Base-by-base conservation (phyloP, 2,797 vertebrate species). In the Coregonus suidteri region DNA sequence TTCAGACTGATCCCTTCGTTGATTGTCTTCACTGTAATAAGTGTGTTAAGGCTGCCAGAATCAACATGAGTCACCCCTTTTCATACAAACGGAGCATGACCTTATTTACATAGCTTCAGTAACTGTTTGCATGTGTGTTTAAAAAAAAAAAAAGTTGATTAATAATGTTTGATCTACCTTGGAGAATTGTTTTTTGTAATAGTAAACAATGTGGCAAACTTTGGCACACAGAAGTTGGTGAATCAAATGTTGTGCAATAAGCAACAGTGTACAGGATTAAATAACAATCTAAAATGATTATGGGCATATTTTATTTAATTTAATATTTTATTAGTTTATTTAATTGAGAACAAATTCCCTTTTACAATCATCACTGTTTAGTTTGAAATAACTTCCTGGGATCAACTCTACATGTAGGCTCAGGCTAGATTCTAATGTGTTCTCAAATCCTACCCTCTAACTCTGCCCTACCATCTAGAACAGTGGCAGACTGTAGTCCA, bases 21-120 rank as follows among this genome's bases (percentile, higher is more conserved):
- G 75, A 92, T 37, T n/a, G 86, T 30, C 35, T 25, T 20, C 25
- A 91, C 90, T 91, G 86, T 25, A 25, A 25, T 25, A 25, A 25
- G 25, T 25, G n/a, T n/a, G 6, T 62, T 14, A n/a, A 0, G 30
- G 1, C 52, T 7, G 20, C 51, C 25, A 73, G 4, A 18, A 31
- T 56, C 14, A 53, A 14, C 7, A 11, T 4, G 11, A 68, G 5
- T 14, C 66, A 68, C 15, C 41, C 66, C 16, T 16, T 68, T 47
- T 7, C n/a, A 70, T 4, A 9, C n/a, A 25, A 70, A 70, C 16
- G 51, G 1, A 16, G 35, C 67, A 35, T 41, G 67, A 34, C 65
- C 13, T 59, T 34, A 34, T 34, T 34, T 14, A 16, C n/a, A 16
- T 6, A 25, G 18, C n/a, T 2, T 64, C 25, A 20, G n/a, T 6